phyloP scores from a whole-genome alignment of 2,113 vertebrate species.

The Murina feae region DNA sequence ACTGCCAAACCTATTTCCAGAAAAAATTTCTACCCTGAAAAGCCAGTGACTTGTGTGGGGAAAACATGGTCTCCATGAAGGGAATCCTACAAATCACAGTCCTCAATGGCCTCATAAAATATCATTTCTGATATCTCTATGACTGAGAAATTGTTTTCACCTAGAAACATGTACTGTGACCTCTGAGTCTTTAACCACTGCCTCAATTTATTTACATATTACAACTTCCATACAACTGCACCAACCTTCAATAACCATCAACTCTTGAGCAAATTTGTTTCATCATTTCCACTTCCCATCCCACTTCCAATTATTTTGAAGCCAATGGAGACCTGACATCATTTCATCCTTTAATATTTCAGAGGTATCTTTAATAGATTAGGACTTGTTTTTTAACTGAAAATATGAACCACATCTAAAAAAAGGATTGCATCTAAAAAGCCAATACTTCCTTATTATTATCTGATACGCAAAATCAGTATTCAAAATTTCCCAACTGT shows the following conservation, averaged over 20 bases:
- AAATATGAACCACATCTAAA: background rate
- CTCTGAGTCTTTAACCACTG: background rate
- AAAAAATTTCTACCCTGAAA: background rate
- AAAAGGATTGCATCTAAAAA: background rate
- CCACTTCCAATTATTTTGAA: conserved; percentile 19
- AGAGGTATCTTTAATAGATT: background rate
- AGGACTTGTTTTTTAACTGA: background rate
- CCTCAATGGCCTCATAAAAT: background rate
- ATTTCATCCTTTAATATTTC: conserved; percentile 31
- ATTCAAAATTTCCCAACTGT: background rate
- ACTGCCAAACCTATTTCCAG: background rate
- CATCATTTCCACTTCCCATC: background rate
- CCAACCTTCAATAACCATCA: background rate
- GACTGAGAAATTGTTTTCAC: background rate
- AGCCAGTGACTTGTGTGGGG: background rate
- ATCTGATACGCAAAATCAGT: background rate
- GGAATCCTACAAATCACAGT: background rate
- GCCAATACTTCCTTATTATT: background rate
- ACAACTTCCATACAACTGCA: background rate
- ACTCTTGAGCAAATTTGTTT: background rate
- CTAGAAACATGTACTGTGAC: background rate
- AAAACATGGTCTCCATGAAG: background rate
- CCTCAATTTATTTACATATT: background rate
- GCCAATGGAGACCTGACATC: background rate
- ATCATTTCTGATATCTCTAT: background rate